Evolutionary conservation across 2,113 vertebrate genomes (phyloP).

Genomic region (Raja brachyura): DNA sequence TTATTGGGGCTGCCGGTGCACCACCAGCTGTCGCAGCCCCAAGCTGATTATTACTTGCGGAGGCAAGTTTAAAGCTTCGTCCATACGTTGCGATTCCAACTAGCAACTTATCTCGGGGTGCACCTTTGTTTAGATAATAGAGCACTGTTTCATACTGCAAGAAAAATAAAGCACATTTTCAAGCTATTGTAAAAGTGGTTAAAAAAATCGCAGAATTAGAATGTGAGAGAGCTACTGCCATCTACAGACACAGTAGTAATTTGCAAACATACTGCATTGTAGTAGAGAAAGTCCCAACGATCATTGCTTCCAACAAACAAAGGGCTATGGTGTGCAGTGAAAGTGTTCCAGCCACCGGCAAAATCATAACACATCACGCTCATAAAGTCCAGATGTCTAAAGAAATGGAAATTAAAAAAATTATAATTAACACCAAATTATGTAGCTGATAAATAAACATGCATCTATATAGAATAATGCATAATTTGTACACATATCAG

Average conservation of each 20-base stretch:
- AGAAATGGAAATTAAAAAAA: background rate
- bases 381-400: slow-evolving; percentile 64
- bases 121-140: slow-evolving; percentile 56
- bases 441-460: background rate
- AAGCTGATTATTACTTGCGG: slow-evolving; percentile 41
- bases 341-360: slow-evolving; percentile 60
- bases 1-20: slow-evolving; percentile 57
- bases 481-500: background rate
- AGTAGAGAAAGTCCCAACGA: slow-evolving; percentile 46
- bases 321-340: slow-evolving; percentile 65
- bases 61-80: slow-evolving; percentile 55
- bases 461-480: background rate
- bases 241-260: background rate
- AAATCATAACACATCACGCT: slow-evolving; percentile 67
- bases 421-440: background rate
- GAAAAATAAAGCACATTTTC: background rate
- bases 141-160: slow-evolving; percentile 55
- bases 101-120: slow-evolving; percentile 57
- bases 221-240: background rate
- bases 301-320: slow-evolving; percentile 54
- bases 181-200: background rate
- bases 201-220: background rate
- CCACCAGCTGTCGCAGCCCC: slow-evolving; percentile 57
- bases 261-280: slow-evolving; percentile 59
- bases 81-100: slow-evolving; percentile 64